Conservation (phyloP, 1,140 invertebrate species). For the Vollenhovia emeryi region DNA sequence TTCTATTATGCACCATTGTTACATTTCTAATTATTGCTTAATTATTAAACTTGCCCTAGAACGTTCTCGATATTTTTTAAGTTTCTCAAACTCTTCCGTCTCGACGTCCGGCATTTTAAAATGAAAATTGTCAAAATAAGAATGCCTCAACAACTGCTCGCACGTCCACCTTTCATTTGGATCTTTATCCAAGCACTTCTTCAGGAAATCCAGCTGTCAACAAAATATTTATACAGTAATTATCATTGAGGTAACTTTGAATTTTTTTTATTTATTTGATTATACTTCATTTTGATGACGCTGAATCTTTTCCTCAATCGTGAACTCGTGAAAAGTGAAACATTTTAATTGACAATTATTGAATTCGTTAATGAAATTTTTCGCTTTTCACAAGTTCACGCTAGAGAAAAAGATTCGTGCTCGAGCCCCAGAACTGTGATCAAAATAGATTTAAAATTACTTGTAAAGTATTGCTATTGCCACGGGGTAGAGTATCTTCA, state of each 20-base stretch:
- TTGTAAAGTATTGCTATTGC: constrained; percentile 86
- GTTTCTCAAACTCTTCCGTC: constrained; percentile 89
- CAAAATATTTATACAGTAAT: neutral
- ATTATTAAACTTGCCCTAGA: constrained; percentile 85
- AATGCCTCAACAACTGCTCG: constrained; percentile 95
- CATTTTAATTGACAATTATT: too few relatives aligned
- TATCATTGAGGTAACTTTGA: neutral
- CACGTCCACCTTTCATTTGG: constrained; percentile 95
- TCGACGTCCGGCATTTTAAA: constrained; percentile 91
- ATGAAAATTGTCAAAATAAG: constrained; percentile 94
- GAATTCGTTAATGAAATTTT: too few relatives aligned
- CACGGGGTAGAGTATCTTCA: constrained; percentile 92
- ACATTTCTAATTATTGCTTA: neutral
- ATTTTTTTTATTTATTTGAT: neutral
- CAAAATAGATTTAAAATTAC: constrained; percentile 56
- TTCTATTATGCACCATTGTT: too few relatives aligned
- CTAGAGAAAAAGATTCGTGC: too few relatives aligned
- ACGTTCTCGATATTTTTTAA: constrained; percentile 86
- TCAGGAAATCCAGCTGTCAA: constrained; percentile 92
- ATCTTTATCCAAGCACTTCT: constrained; percentile 98
- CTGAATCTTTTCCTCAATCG: too few relatives aligned
- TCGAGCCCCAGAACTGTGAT: too few relatives aligned
- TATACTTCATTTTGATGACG: too few relatives aligned
- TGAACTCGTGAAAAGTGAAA: too few relatives aligned
- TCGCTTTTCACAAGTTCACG: too few relatives aligned